A percentile compares a stretch with the other conserved stretches of the same genome.
Conservation (phyloP, 2,113 vertebrate species). For the Erythrolamprus reginae region DNA sequence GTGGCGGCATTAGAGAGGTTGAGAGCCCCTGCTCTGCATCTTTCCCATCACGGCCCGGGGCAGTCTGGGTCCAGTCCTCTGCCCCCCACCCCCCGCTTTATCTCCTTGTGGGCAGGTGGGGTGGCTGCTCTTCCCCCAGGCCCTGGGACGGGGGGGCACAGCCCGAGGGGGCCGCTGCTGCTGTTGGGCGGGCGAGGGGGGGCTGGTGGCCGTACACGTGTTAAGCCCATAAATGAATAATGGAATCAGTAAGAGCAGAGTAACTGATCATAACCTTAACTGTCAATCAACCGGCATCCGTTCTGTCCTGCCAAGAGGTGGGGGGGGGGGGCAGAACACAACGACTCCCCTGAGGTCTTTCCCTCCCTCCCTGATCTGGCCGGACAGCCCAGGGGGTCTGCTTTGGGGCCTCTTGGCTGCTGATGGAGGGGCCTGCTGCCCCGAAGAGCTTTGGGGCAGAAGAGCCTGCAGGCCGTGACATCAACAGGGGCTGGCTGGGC, state of each 20-base stretch:
- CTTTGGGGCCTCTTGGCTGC: background rate
- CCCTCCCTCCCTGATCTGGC: background rate
- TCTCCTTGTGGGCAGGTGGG: background rate
- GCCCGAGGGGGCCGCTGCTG: accelerated
- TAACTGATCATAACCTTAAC: background rate
- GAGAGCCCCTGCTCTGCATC: too few species aligned
- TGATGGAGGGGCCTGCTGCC: background rate
- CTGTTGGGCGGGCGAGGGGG: background rate
- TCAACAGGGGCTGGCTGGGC: background rate
- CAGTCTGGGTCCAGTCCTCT: background rate
- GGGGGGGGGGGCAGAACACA: too few species aligned
- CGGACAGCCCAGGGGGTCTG: background rate
- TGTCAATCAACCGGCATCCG: background rate
- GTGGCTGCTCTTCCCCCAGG: background rate
- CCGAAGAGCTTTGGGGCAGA: background rate
- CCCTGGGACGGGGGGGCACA: background rate
- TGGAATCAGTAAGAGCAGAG: background rate
- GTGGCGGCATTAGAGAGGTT: too few species aligned
- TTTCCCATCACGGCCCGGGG: background rate
- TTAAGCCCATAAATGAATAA: background rate
- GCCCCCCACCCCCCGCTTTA: background rate
- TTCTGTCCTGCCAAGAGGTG: background rate
- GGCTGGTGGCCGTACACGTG: background rate
- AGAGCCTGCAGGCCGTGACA: background rate
- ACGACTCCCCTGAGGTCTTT: background rate